Evolutionary conservation across 2,888 invertebrate genomes (phyloP).

Genomic region (Clepsis dumicolana): DNA sequence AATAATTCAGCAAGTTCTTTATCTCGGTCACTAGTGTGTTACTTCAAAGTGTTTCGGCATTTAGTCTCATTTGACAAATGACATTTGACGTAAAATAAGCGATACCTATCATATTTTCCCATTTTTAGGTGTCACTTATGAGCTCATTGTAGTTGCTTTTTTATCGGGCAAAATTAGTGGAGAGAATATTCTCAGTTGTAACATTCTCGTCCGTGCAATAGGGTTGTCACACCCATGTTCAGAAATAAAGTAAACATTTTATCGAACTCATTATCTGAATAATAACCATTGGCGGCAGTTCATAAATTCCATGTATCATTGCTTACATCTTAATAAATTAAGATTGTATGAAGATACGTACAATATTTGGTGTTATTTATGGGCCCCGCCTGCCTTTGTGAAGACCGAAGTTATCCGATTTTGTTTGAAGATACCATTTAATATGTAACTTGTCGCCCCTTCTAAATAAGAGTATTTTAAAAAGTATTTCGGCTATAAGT

Average conservation of each 20-base stretch:
- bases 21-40: too few species aligned
- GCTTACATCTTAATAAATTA: slow-evolving; percentile 79
- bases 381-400: slow-evolving; percentile 63
- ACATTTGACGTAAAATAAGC: too few species aligned
- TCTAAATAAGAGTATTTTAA: background rate
- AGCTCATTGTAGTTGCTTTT: too few species aligned
- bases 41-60: too few species aligned
- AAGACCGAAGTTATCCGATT: slow-evolving; percentile 71
- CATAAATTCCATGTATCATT: slow-evolving; percentile 74
- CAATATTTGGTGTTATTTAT: slow-evolving; percentile 79
- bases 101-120: too few species aligned
- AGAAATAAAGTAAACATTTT: slow-evolving; percentile 52
- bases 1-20: too few species aligned
- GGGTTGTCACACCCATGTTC: slow-evolving; percentile 18
- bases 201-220: background rate
- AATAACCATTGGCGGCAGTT: slow-evolving; percentile 64
- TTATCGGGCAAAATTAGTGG: too few species aligned
- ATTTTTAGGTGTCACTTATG: too few species aligned
- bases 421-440: slow-evolving; percentile 70
- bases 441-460: slow-evolving; percentile 54
- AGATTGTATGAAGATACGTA: slow-evolving; percentile 67
- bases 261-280: slow-evolving; percentile 70
- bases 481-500: background rate
- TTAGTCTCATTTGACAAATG: too few species aligned
- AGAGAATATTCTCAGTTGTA: background rate